These are phyloP conservation scores for Patagioenas fasciata DNA, from an alignment of 2,113 vertebrate genomes.

Conservation along the genomic window DNA sequence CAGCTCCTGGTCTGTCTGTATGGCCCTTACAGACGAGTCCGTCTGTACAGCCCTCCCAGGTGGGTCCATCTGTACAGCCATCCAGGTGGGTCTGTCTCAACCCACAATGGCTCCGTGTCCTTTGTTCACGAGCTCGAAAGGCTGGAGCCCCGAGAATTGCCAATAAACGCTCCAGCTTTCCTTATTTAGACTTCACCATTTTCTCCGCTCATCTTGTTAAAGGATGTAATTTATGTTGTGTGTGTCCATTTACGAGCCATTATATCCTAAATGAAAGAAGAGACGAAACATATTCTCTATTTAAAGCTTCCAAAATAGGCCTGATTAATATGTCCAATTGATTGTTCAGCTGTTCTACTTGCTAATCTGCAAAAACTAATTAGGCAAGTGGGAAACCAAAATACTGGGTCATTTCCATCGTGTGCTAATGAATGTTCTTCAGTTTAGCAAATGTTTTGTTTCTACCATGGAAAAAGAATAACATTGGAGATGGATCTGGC, in stretches of 20 bases:
- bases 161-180: neutral
- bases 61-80: no score
- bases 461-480: neutral
- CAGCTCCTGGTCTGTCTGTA: neutral
- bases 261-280: conserved; percentile 65
- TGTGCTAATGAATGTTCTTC: conserved; percentile 57
- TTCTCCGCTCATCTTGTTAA: conserved; percentile 55
- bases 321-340: conserved; percentile 71
- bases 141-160: neutral
- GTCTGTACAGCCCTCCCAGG: no score
- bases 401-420: conserved; percentile 65
- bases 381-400: conserved; percentile 71
- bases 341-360: conserved; percentile 65
- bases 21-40: neutral
- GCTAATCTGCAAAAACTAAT: conserved; percentile 68
- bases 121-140: neutral
- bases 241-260: conserved; percentile 61
- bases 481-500: neutral
- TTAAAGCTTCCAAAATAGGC: conserved; percentile 58
- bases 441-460: conserved; percentile 64
- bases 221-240: conserved; percentile 64
- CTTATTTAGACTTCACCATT: conserved; percentile 15
- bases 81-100: no score
- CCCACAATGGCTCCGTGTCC: neutral
- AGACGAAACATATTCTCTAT: conserved; percentile 58